Conservation (phyloP, 2,113 vertebrate species). For the Paratilapia polleni region DNA sequence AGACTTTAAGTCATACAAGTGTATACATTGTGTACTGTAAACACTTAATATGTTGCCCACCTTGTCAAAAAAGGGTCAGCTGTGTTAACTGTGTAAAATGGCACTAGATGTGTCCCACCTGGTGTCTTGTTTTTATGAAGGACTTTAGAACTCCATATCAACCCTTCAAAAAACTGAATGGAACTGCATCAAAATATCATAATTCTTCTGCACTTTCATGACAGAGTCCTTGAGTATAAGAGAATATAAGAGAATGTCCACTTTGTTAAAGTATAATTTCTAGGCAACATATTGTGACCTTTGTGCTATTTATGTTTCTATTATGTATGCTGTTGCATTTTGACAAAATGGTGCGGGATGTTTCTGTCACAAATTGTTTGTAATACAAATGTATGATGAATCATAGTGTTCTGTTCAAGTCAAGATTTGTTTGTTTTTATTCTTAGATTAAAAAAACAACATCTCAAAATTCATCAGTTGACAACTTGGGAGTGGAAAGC, state of each 20-base stretch:
- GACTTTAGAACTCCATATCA: too few species aligned
- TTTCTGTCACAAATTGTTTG: neutral
- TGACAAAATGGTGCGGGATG: neutral
- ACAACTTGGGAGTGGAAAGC: neutral
- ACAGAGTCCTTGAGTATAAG: neutral
- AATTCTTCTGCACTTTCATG: neutral
- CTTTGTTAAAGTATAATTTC: neutral
- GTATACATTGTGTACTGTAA: too few species aligned
- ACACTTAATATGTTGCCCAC: too few species aligned
- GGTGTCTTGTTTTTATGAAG: too few species aligned
- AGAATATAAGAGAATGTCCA: neutral
- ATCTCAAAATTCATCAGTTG: conserved; percentile 15
- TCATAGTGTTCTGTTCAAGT: neutral
- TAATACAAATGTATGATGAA: neutral
- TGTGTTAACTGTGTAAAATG: too few species aligned
- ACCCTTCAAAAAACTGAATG: too few species aligned
- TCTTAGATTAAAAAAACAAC: neutral
- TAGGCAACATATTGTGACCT: neutral
- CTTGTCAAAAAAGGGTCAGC: too few species aligned
- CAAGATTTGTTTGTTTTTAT: neutral
- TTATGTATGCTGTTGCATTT: neutral
- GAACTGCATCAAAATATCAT: neutral
- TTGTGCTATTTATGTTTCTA: neutral
- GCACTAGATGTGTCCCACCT: too few species aligned
- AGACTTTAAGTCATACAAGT: too few species aligned